A percentile compares a stretch with the other conserved stretches of the same genome.
Conservation (phyloP, 2,113 vertebrate species). For the Girardinichthys multiradiatus region DNA sequence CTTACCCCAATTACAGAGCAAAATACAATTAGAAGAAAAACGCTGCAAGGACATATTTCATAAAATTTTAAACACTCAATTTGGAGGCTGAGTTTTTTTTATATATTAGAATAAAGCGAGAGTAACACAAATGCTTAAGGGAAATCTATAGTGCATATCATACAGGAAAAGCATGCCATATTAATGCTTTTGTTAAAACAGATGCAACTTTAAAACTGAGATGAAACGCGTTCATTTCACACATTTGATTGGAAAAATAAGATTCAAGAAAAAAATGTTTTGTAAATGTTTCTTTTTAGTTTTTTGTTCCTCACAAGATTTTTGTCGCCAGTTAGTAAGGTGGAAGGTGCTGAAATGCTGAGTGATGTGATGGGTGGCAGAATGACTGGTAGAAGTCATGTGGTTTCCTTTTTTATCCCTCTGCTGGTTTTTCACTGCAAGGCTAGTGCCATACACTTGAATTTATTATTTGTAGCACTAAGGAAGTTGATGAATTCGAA, state of each 20-base stretch:
- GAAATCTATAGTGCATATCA: conserved; percentile 63
- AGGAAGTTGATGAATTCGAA: conserved; percentile 70
- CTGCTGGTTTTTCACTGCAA: conserved; percentile 58
- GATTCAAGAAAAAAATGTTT: conserved; percentile 17
- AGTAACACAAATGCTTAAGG: conserved; percentile 50
- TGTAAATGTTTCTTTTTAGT: conserved; percentile 36
- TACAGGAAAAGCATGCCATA: conserved; percentile 46
- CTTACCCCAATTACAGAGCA: conserved; percentile 67
- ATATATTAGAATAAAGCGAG: conserved; percentile 63
- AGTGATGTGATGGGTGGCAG: not conserved
- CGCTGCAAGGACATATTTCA: conserved; percentile 70
- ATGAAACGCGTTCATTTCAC: conserved; percentile 7
- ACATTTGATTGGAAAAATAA: conserved; percentile 35
- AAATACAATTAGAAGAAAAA: conserved; percentile 73
- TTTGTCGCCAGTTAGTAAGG: conserved; percentile 33
- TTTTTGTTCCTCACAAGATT: conserved; percentile 34
- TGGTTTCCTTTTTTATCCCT: conserved; percentile 57
- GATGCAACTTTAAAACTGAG: conserved; percentile 15
- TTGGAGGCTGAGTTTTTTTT: conserved; percentile 49
- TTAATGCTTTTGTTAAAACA: conserved; percentile 55
- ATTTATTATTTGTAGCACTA: conserved; percentile 66
- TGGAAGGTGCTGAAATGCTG: conserved; percentile 5
- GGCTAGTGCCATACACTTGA: conserved; percentile 63
- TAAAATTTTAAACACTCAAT: conserved; percentile 73
- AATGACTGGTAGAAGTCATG: conserved; percentile 47